Percentiles rank a stretch among this genome's conserved stretches.
These are phyloP conservation scores for Tauraco hartlaubi DNA, from an alignment of 2,797 vertebrate genomes.

Conservation along the genomic window DNA sequence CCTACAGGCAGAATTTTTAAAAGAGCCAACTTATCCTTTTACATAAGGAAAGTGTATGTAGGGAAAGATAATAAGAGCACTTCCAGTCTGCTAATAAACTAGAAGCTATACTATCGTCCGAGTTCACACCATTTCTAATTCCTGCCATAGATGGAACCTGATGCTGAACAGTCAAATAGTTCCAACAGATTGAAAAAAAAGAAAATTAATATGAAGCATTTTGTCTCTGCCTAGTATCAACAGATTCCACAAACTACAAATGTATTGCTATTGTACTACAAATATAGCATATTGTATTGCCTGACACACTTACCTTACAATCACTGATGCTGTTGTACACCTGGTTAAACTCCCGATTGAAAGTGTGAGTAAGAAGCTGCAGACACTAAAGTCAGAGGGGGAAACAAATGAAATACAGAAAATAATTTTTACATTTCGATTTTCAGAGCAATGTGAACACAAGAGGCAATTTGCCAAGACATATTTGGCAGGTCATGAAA, in stretches of 20 bases:
- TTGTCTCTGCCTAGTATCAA: background rate
- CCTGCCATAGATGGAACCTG: background rate
- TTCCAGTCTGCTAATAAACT: background rate
- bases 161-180: background rate
- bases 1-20: background rate
- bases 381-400: constrained; percentile 85
- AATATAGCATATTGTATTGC: background rate
- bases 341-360: constrained; percentile 95
- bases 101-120: background rate
- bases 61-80: background rate
- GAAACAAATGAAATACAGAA: background rate
- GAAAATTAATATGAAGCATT: background rate
- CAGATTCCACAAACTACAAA: background rate
- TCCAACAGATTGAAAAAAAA: background rate
- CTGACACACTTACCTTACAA: constrained; percentile 88
- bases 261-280: background rate
- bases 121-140: background rate
- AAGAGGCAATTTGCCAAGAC: background rate
- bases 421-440: background rate
- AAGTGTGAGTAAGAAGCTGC: constrained; percentile 95
- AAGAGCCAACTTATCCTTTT: background rate
- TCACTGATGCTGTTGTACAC: constrained; percentile 96
- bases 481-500: background rate
- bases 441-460: background rate
- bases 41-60: background rate